Percentiles rank a stretch among this genome's conserved stretches.
Evolutionary conservation across 1,140 invertebrate species (phyloP).

Genomic region (Dinothrombium tinctorium): DNA sequence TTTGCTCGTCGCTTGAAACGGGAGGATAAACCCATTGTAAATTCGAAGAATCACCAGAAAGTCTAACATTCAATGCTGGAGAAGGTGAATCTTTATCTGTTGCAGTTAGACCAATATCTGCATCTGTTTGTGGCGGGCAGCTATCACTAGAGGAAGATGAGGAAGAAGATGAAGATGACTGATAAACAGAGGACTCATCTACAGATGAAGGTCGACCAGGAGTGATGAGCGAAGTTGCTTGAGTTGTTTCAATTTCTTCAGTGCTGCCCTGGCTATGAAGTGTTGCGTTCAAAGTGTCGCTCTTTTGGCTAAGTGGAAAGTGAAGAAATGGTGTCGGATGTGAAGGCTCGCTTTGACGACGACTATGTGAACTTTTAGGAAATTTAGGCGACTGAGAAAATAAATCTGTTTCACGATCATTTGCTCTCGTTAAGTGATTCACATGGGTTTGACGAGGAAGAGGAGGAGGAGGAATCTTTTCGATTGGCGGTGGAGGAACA

Average conservation of each 20-base stretch:
- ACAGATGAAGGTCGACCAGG: constrained; percentile 6
- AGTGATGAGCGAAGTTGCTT: not conserved
- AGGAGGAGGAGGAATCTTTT: not conserved
- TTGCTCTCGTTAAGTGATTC: not conserved
- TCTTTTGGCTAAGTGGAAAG: no score
- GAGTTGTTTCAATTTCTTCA: not conserved
- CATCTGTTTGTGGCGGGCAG: not conserved
- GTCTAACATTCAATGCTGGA: constrained; percentile 5
- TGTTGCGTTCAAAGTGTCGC: no score
- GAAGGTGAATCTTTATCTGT: constrained; percentile 10
- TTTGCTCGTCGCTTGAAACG: not conserved
- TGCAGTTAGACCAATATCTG: not conserved
- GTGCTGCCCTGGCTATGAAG: not conserved
- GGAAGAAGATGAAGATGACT: constrained; percentile 11
- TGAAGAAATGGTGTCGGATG: no score
- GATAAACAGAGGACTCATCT: constrained; percentile 12
- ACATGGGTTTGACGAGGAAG: not conserved
- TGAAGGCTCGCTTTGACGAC: no score
- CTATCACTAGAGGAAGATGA: not conserved
- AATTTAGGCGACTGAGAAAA: not conserved
- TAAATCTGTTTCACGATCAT: not conserved
- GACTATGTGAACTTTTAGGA: no score
- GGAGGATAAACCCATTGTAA: constrained; percentile 13
- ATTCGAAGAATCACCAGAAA: constrained; percentile 8
- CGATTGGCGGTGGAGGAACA: not conserved